Evolutionary conservation across 2,888 invertebrate genomes (phyloP).

Genomic region (Epinotia brunnichana): DNA sequence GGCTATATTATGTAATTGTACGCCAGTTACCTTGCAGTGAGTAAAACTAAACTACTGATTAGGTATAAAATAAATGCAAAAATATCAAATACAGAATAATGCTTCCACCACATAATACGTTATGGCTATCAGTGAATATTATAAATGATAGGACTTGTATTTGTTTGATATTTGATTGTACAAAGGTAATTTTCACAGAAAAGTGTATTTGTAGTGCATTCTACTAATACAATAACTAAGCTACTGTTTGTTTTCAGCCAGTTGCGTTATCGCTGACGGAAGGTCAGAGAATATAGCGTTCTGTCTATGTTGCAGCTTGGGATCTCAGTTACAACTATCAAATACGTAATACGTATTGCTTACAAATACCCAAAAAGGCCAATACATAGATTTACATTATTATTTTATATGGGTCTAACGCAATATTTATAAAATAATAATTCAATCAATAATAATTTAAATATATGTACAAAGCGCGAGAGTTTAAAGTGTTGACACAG

Average conservation of each 20-base stretch:
- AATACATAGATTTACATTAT: not conserved
- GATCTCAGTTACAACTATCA: constrained; percentile 50
- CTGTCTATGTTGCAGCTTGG: constrained; percentile 65
- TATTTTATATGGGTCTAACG: too few relatives aligned
- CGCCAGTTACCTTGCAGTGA: not conserved
- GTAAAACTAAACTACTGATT: not conserved
- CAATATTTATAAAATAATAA: too few relatives aligned
- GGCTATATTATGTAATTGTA: not conserved
- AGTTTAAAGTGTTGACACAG: too few relatives aligned
- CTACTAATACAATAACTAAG: constrained; percentile 27
- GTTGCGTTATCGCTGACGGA: constrained; percentile 68
- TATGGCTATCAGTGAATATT: not conserved
- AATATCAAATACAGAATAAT: not conserved
- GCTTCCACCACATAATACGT: not conserved
- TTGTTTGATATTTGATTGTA: not conserved
- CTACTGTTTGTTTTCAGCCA: constrained; percentile 75
- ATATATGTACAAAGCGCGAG: too few relatives aligned
- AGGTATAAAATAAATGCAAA: not conserved
- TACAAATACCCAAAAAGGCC: not conserved
- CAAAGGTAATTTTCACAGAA: not conserved
- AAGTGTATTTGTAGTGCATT: constrained; percentile 12
- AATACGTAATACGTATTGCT: not conserved
- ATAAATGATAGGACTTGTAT: not conserved
- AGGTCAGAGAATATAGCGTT: constrained; percentile 75
- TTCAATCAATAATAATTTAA: too few relatives aligned